Conservation (phyloP, 2,113 vertebrate species). For the Orycteropus afer region DNA sequence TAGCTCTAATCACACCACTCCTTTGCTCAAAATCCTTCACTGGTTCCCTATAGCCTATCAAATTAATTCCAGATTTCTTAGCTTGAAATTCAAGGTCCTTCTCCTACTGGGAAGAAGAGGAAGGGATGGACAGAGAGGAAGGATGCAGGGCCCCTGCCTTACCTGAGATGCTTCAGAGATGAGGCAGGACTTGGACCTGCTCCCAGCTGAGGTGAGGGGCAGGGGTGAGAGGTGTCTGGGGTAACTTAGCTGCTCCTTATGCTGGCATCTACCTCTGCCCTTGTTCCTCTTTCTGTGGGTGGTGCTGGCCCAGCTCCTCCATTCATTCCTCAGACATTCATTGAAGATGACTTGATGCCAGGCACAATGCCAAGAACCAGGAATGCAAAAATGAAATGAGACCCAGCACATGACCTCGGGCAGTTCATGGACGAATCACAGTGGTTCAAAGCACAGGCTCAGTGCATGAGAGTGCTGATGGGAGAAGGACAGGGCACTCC, state of each 20-base stretch:
- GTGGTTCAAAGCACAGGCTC: not conserved
- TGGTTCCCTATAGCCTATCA: not conserved
- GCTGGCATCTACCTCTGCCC: not conserved
- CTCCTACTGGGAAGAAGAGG: not conserved
- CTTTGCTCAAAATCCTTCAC: not conserved
- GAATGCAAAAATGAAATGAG: constrained; percentile 47
- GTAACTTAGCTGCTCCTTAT: not conserved
- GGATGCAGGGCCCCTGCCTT: not conserved
- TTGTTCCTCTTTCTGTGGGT: not conserved
- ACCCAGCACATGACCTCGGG: not conserved
- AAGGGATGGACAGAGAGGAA: not conserved
- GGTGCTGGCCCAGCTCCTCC: not conserved
- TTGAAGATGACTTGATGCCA: not conserved
- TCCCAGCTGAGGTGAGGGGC: not conserved
- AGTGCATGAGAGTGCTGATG: not conserved
- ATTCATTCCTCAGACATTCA: constrained; percentile 35
- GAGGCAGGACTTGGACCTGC: not conserved
- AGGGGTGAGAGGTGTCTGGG: not conserved
- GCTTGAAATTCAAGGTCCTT: not conserved
- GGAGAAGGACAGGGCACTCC: not conserved
- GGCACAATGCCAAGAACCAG: constrained; percentile 52
- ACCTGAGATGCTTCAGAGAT: not conserved
- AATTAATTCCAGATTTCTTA: not conserved
- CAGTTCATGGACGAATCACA: not conserved
- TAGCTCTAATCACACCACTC: not conserved